phyloP scores from a whole-genome alignment of 92 coral and sea anemone species.

The Heliopora coerulea region DNA sequence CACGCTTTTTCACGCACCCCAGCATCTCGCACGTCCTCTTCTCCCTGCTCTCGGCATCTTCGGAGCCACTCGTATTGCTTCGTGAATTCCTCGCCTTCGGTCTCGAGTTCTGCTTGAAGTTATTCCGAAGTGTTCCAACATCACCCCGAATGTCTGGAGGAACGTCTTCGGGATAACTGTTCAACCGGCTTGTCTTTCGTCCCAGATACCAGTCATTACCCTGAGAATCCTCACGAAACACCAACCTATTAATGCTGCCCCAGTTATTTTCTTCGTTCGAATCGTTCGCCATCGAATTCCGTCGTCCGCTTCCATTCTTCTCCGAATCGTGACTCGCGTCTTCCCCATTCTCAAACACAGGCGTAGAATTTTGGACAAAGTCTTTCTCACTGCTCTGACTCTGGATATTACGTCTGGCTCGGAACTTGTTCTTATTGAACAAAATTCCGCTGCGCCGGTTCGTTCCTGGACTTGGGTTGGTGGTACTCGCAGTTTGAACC shows the following conservation, averaged over 20 bases:
- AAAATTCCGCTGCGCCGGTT: conserved; percentile 99
- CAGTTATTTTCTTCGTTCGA: conserved; percentile 70
- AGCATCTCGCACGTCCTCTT: conserved; percentile 54
- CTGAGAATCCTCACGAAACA: conserved; percentile 19
- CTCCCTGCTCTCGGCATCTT: conserved; percentile 72
- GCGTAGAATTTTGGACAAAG: conserved; percentile 1
- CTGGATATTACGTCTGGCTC: conserved; percentile 78
- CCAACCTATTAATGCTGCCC: conserved; percentile 33
- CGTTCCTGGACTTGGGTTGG: conserved; percentile 98
- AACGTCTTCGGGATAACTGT: conserved; percentile 42
- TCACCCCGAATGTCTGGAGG: not conserved
- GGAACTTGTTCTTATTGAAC: conserved; percentile 88
- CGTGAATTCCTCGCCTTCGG: conserved; percentile 89
- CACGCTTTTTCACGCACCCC: conserved; percentile 55
- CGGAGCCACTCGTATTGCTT: conserved; percentile 94
- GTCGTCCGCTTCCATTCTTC: conserved; percentile 7
- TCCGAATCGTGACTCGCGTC: conserved; percentile 8
- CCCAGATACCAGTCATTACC: conserved; percentile 38
- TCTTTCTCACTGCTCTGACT: conserved; percentile 67
- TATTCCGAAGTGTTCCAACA: conserved; percentile 24
- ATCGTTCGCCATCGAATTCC: conserved; percentile 55
- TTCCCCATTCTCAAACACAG: conserved; percentile 35
- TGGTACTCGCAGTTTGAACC: conserved; percentile 62
- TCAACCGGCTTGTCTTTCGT: conserved; percentile 36
- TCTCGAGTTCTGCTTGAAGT: conserved; percentile 76